These are phyloP conservation scores for Cheilosia scutellata DNA, from an alignment of 2,888 invertebrate genomes.

Conservation along the genomic window DNA sequence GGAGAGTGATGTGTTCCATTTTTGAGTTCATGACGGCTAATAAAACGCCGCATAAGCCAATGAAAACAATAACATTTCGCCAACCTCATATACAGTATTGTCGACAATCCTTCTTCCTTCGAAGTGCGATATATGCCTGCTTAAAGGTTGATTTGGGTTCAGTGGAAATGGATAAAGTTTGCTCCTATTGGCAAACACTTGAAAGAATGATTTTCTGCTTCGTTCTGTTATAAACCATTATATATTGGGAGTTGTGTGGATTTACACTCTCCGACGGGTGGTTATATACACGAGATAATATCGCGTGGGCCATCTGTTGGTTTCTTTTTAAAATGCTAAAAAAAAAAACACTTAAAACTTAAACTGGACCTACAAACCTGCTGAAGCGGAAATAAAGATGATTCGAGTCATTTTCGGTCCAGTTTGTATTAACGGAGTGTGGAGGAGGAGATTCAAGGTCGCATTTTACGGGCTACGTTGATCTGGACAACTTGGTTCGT, in stretches of 20 bases:
- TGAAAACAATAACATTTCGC: constrained; percentile 12
- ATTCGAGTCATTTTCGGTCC: too few species aligned
- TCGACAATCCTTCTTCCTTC: constrained; percentile 20
- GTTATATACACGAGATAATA: neutral
- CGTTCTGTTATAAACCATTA: constrained; percentile 1
- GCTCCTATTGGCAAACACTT: constrained; percentile 55
- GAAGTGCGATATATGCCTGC: neutral
- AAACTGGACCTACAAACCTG: too few species aligned
- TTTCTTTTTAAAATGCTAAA: too few species aligned
- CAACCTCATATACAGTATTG: constrained; percentile 32
- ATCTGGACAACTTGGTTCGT: too few species aligned
- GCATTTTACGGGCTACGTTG: too few species aligned
- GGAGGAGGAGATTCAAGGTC: too few species aligned
- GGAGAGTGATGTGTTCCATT: neutral
- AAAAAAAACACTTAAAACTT: too few species aligned
- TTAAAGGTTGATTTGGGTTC: constrained; percentile 8
- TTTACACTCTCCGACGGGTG: constrained; percentile 4
- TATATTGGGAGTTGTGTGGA: constrained; percentile 12
- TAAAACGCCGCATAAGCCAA: constrained; percentile 15
- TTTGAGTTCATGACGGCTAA: constrained; percentile 28
- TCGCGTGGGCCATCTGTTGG: neutral
- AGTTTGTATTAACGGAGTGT: too few species aligned
- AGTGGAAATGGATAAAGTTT: constrained; percentile 42
- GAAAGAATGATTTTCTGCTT: constrained; percentile 13
- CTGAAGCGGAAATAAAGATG: too few species aligned